Evolutionary conservation across 1,140 invertebrate genomes (phyloP), one percentile per base, ranked within the genome.

Genomic region (Pseudomyrmex gracilis): DNA sequence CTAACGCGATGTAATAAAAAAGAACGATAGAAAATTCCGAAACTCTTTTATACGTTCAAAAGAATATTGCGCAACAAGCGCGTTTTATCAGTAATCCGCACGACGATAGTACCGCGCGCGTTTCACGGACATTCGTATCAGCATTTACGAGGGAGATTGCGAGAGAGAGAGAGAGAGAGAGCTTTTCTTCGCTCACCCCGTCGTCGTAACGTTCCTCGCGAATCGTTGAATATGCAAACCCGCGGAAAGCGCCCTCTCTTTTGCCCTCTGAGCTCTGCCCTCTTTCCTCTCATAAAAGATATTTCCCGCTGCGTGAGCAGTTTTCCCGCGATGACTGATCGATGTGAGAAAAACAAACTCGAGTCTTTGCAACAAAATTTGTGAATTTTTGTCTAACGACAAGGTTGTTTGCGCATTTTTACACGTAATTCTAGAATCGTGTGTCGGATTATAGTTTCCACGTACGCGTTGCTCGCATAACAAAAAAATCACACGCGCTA

Each of bases 161-260:
- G 24, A 67, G 15, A 77, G 47, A 34, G 5, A 34, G 34, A 67
- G 61, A 47, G 24, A 67, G 15, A 77, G 47, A 34, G 5, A 34
- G 34, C 34, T 34, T 34, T 34, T 12, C 47, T 45, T 43, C 47
- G 43, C 64, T 64, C 58, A 20, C 15, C 45, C 45, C 45, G 57
- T 20, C 13, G 64, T 10, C 64, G 22, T 64, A 76, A 76, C 73
- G 22, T 67, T 77, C 34, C 73, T 53, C 22, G 60, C n/a, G 61
- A 77, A 10, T 77, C 61, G 73, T 67, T 77, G 73, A 77, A 77
- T 77, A 77, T 77, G 73, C 51, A 77, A 77, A 77, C 66, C 8
- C 24, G 58, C 57, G 61, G 43, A 53, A 77, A 67, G 7, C n/a
- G 43, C 22, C 20, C 61, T 20, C n/a, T 45, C 34, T 43, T 73